Percentiles rank a stretch among this genome's conserved stretches.
phyloP scores from a whole-genome alignment of 2,113 vertebrate species.

The Otus sunia region DNA sequence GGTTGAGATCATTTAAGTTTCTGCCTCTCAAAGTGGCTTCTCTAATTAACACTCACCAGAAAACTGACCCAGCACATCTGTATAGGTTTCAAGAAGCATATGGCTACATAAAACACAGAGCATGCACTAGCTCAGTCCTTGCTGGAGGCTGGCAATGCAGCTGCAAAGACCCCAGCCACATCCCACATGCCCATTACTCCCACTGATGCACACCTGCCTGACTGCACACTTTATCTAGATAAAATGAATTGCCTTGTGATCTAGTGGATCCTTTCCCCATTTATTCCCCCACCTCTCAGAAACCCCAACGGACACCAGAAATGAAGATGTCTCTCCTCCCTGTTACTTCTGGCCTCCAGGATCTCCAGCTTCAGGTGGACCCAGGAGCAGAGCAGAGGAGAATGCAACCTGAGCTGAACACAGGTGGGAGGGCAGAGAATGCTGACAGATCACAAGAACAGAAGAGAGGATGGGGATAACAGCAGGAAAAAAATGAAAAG shows the following conservation, averaged over 20 bases:
- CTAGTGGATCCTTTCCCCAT: not conserved
- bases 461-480: fast-evolving
- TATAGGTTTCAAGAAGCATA: not conserved
- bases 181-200: not conserved
- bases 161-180: not conserved
- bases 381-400: not conserved
- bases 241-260: not conserved
- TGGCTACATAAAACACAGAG: not conserved
- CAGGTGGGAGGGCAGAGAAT: not conserved
- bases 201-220: not conserved
- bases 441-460: not conserved
- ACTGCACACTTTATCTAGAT: not conserved
- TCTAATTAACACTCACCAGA: not conserved
- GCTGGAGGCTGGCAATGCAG: not conserved
- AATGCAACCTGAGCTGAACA: not conserved
- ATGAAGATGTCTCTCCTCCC: not conserved
- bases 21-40: not conserved
- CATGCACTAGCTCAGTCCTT: not conserved
- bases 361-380: not conserved
- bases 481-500: not conserved
- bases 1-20: not conserved
- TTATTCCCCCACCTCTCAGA: not conserved
- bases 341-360: not conserved
- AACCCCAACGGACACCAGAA: not conserved
- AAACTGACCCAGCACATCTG: not conserved